Evolutionary conservation across 2,797 vertebrate species (phyloP).

Genomic region (Rhabdophis nuchalis): DNA sequence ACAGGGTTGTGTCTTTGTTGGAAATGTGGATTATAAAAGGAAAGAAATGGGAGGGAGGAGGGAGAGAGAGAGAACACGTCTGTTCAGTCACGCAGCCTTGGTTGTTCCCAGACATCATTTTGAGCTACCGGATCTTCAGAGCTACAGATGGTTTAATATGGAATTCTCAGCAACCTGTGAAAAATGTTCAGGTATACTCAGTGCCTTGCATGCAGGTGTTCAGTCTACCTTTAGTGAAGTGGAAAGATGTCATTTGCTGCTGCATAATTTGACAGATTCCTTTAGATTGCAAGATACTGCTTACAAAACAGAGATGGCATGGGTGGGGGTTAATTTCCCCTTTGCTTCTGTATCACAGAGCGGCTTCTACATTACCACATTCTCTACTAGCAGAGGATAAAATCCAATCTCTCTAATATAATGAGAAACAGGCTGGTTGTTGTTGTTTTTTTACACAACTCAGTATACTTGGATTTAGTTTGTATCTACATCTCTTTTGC

Average conservation of each 20-base stretch:
- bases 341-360: background rate
- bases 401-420: background rate
- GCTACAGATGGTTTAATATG: slow-evolving; percentile 50
- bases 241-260: slow-evolving; percentile 47
- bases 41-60: background rate
- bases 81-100: slow-evolving; percentile 30
- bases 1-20: background rate
- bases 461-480: background rate
- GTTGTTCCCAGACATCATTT: slow-evolving; percentile 38
- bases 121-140: slow-evolving; percentile 44
- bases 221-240: slow-evolving; percentile 39
- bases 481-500: background rate
- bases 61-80: background rate
- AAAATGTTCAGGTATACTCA: slow-evolving; percentile 34
- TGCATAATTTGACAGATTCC: slow-evolving; percentile 37
- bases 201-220: slow-evolving; percentile 28
- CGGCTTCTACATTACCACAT: background rate
- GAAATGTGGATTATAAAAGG: background rate
- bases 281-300: slow-evolving; percentile 22
- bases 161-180: slow-evolving; percentile 48
- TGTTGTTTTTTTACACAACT: background rate
- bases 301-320: slow-evolving; percentile 36
- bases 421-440: background rate
- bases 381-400: slow-evolving; percentile 7
- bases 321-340: slow-evolving; percentile 16